Evolutionary conservation across 2,113 vertebrate species (phyloP), one percentile per base, ranked within the genome.

Genomic region (Varanus komodoensis): DNA sequence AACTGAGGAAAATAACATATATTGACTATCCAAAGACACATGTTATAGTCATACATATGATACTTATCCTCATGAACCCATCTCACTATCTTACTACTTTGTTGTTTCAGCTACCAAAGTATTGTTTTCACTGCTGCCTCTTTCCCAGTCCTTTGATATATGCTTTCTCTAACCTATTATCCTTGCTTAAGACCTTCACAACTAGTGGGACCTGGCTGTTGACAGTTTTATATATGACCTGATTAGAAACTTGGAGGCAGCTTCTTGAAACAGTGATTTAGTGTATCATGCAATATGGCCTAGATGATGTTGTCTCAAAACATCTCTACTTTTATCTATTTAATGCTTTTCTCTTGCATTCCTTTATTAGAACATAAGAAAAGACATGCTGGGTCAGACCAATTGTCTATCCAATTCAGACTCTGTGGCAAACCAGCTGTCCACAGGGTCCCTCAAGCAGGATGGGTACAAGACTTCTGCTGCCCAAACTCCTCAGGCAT

Each of bases 171-270:
- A 21, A 25, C 14, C 19, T 38, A 34, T 48, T 25, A 25, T 25
- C 44, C 74, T 78, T 34, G 17, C 69, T 44, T 78, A 2, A 61
- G 54, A 21, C 52, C 17, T 82, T 82, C 3, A 29, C 15, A 61
- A 61, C 80, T 57, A 82, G 29, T 34, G 54, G 17, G 54, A 82
- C 54, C 54, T 82, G 74, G 34, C 57, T 87, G 54, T 54, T 64
- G 34, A 77, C 34, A 87, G 25, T 87, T 87, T 44, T 57, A 25
- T 5, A 25, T 8, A 44, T 29, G 54, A 82, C 32, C 4, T 61
- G 80, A 61, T 61, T 86, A 57, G 69, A 86, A 74, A 34, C 32
- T 73, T 86, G n/a, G 73, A 75, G 73, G 21, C 73, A 74, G 73
- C n/a, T 75, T 74, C 50, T 86, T 86, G 50, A 74, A 44, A 75